Percentiles rank a stretch among this genome's conserved stretches.
These are phyloP conservation scores for Ophraella communa DNA, from an alignment of 2,888 invertebrate genomes.

Conservation along the genomic window DNA sequence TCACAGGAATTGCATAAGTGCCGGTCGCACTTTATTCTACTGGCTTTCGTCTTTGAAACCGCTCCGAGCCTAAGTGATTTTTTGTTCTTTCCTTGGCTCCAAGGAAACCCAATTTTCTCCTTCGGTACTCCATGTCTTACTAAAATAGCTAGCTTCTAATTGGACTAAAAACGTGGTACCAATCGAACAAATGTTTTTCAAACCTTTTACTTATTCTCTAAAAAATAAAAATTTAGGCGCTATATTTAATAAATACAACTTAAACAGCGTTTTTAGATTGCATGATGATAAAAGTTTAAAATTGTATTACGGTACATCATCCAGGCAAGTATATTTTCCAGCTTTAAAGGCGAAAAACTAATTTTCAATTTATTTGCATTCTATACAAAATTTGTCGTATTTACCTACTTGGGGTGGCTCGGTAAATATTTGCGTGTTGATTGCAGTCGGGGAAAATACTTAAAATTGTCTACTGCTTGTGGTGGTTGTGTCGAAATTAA, in stretches of 20 bases:
- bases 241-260: background rate
- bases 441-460: slow-evolving; percentile 29
- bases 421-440: slow-evolving; percentile 41
- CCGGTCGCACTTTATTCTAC: too few species aligned
- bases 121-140: too few species aligned
- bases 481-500: slow-evolving; percentile 22
- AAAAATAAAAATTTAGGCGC: background rate
- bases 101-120: too few species aligned
- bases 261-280: background rate
- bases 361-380: slow-evolving; percentile 39
- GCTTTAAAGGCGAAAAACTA: slow-evolving; percentile 19
- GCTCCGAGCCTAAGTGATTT: too few species aligned
- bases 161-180: too few species aligned
- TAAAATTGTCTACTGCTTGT: slow-evolving; percentile 31
- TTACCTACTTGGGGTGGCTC: slow-evolving; percentile 31
- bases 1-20: too few species aligned
- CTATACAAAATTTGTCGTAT: slow-evolving; percentile 38
- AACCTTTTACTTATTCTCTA: too few species aligned
- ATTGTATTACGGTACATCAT: background rate
- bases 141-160: too few species aligned
- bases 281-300: background rate
- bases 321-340: background rate
- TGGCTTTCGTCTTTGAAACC: too few species aligned
- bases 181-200: too few species aligned
- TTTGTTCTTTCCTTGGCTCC: too few species aligned